Evolutionary conservation across 1,140 invertebrate species (phyloP).

Genomic region (Drosophila sturtevanti): DNA sequence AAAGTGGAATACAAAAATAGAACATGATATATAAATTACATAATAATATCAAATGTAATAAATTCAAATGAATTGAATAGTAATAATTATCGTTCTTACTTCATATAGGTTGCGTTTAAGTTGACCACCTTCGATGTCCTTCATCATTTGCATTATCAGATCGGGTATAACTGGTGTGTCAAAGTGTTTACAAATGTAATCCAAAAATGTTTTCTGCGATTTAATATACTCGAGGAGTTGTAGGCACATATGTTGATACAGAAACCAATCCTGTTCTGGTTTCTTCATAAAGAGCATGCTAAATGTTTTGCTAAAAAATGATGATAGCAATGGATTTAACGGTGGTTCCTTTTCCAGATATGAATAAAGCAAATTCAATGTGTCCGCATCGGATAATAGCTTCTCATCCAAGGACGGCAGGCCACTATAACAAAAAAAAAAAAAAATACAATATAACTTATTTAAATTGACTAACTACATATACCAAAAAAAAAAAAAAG

Average conservation of each 20-base stretch:
- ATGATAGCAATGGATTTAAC: conserved; percentile 96
- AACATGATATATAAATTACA: not conserved
- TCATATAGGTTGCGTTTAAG: conserved; percentile 91
- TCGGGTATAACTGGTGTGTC: conserved; percentile 98
- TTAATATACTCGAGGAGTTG: conserved; percentile 96
- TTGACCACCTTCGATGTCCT: conserved; percentile 91
- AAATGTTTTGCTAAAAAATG: conserved; percentile 97
- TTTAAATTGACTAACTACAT: too few species aligned
- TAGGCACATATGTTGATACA: conserved; percentile 94
- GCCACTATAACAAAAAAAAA: conserved; percentile 84
- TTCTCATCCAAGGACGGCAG: conserved; percentile 93
- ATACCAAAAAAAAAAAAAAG: too few species aligned
- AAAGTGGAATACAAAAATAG: too few species aligned
- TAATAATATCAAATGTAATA: not conserved
- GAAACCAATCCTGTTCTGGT: conserved; percentile 91
- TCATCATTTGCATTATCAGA: conserved; percentile 93
- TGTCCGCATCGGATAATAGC: conserved; percentile 89
- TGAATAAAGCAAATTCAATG: conserved; percentile 93
- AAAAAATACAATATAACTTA: not conserved
- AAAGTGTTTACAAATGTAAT: conserved; percentile 93
- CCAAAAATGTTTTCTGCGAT: conserved; percentile 92
- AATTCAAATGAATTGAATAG: too few species aligned
- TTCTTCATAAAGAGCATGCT: conserved; percentile 92
- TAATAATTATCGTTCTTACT: conserved; percentile 84
- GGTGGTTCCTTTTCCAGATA: conserved; percentile 94